A percentile compares a stretch with the other conserved stretches of the same genome.
Conservation (phyloP, 2,113 vertebrate species). For the Sardina pilchardus region DNA sequence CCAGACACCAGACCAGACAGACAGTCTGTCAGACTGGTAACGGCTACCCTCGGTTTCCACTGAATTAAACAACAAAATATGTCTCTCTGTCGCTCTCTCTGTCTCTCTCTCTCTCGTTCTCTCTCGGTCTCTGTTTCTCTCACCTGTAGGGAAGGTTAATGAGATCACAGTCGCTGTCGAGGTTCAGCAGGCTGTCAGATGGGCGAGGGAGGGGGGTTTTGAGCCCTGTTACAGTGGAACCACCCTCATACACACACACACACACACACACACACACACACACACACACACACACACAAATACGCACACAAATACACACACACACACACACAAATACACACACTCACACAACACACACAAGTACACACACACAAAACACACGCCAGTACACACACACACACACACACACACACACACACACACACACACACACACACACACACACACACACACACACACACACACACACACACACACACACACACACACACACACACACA, state of each 20-base stretch:
- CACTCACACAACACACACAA: not conserved
- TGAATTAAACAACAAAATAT: not conserved
- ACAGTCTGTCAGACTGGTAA: not conserved
- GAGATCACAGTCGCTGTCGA: not conserved
- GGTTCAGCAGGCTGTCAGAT: not conserved
- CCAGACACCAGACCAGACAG: not conserved
- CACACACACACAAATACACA: not conserved
- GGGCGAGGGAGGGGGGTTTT: not conserved
- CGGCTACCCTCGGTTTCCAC: not conserved
- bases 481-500: not conserved
- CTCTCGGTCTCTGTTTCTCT: not conserved
- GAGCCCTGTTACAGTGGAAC: not conserved
- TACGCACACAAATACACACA: not conserved
- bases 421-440: too few relatives aligned
- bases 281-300: not conserved
- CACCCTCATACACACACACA: not conserved
- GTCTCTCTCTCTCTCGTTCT: not conserved
- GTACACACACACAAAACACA: not conserved
- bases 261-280: not conserved
- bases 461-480: not conserved
- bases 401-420: too few relatives aligned
- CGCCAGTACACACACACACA: too few relatives aligned
- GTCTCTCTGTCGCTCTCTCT: not conserved
- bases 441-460: not conserved
- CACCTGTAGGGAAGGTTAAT: constrained; percentile 17